Evolutionary conservation across 2,113 vertebrate species (phyloP), one percentile per base, ranked within the genome.

Genomic region (Chunga burmeisteri): DNA sequence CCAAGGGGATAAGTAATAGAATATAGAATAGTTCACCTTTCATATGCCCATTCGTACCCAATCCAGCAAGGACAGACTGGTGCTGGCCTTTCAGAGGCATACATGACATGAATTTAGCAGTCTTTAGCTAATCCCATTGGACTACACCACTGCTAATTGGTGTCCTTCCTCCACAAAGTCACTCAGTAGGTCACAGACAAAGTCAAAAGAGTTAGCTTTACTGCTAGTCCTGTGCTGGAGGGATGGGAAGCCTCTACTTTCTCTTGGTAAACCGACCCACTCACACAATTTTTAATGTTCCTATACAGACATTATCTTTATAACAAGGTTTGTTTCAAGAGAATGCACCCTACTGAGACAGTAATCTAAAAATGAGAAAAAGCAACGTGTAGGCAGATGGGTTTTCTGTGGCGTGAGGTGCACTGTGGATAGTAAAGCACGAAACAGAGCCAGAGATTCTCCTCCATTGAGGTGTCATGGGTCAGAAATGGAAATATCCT

Each of bases 1-100:
- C 92, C 88, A 94, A 90, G 95, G 94, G 92, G 62, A 95, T 91
- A 74, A 59, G 80, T 92, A 92, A 94, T 93, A 71, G 95, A 93
- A 96, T 92, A 71, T 25, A 92, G 92, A 96, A 72, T 40, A 84
- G 52, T 68, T 97, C 97, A 96, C 94, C 91, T 95, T 94, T 89
- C 27, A 5, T 53, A 34, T 72, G 70, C 86, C 94, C 63, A 16
- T 86, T 88, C 50, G 10, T 65, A 56, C 40, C 87, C 46, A 63
- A 13, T 4, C 50, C 82, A 59, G 88, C 74, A 70, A 80, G 82
- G 53, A 91, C 66, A 78, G 79, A 49, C 72, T 79, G 82, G 85
- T 50, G 62, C 92, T 96, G 95, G 82, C 93, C 90, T 94, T 95
- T 93, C 92, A 22, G 38, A 67, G 72, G 50, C 52, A 9, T 25